Base-by-base conservation (phyloP, 2,113 vertebrate genomes). In the Heterochromis multidens region DNA sequence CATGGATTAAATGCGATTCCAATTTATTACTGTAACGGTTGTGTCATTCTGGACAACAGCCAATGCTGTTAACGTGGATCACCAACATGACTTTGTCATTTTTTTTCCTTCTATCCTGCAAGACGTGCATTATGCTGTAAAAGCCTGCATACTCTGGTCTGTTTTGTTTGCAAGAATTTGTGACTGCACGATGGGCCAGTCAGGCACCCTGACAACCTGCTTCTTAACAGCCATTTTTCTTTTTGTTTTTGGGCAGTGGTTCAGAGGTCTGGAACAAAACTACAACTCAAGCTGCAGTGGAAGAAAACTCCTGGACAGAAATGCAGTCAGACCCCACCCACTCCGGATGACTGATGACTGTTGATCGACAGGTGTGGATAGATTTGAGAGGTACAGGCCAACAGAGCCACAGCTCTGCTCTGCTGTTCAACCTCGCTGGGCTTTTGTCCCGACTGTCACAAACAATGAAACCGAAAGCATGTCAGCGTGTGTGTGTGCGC, bases 381-480 rank as follows among this genome's bases (percentile, higher is more conserved):
- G 43, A 65, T 25, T 43, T 2, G 17, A 56, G 60, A 65, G 29
- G 77, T 23, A 14, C 31, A 72, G 46, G 63, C 46, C 40, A 3
- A 67, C 59, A 25, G 17, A 19, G 31, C 33, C 31, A 37, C 61
- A 21, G 33, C 5, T 65, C 62, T 23, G 61, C 61, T 37, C 33
- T 31, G 67, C 46, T n/a, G 17, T 8, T 19, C 49, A 17, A 82
- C 43, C 65, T 90, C 4, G 3, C 58, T 67, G 85, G n/a, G 81
- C 46, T 88, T 88, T 88, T 79, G 83, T 87, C 77, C 87, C 11
- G 29, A 62, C 76, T 89, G 87, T 83, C 90, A 85, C 49, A 77
- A 49, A 31, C 72, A 76, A 61, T 88, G 63, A 90, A 91, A 89
- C 58, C 10, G 40, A 88, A 87, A 82, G 59, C 16, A 4, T 80